A percentile compares a stretch with the other conserved stretches of the same genome.
Conservation (phyloP, 2,888 invertebrate species). For the Conops quadrifasciatus region DNA sequence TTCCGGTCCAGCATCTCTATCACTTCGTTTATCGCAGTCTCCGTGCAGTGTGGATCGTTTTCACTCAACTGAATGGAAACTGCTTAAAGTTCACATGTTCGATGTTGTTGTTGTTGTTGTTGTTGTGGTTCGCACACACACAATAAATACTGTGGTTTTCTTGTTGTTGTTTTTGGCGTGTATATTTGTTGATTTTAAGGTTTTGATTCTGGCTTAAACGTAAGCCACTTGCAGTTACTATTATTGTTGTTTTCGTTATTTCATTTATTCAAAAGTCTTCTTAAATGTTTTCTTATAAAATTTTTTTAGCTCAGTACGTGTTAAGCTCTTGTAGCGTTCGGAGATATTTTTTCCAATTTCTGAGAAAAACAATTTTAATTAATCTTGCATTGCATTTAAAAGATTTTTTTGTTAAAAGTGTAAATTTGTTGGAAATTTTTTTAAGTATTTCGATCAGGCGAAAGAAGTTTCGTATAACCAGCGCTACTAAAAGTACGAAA, state of each 20-base stretch:
- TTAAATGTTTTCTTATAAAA: conserved; percentile 42
- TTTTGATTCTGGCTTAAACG: conserved; percentile 36
- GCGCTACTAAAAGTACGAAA: too few relatives aligned
- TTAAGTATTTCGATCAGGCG: too few relatives aligned
- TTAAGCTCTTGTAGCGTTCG: conserved; percentile 55
- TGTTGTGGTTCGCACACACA: conserved; percentile 15
- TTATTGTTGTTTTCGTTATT: conserved; percentile 26
- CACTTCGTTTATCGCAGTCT: not conserved
- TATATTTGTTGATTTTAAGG: conserved; percentile 39
- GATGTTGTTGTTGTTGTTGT: conserved; percentile 18
- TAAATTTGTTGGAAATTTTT: too few relatives aligned
- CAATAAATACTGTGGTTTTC: conserved; percentile 35
- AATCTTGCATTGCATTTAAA: too few relatives aligned
- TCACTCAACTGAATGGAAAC: not conserved
- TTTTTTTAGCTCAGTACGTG: conserved; percentile 54
- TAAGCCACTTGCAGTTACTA: conserved; percentile 8
- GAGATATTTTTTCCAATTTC: conserved; percentile 31
- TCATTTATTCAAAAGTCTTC: conserved; percentile 15
- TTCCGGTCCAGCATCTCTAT: not conserved
- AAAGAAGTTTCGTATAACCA: too few relatives aligned
- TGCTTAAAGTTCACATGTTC: conserved; percentile 36
- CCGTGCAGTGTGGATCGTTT: not conserved
- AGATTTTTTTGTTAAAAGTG: too few relatives aligned
- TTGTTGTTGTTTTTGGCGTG: conserved; percentile 26
- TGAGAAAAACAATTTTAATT: too few relatives aligned